Evolutionary conservation across 1,140 invertebrate genomes (phyloP).

Genomic region (Drosophila azteca): DNA sequence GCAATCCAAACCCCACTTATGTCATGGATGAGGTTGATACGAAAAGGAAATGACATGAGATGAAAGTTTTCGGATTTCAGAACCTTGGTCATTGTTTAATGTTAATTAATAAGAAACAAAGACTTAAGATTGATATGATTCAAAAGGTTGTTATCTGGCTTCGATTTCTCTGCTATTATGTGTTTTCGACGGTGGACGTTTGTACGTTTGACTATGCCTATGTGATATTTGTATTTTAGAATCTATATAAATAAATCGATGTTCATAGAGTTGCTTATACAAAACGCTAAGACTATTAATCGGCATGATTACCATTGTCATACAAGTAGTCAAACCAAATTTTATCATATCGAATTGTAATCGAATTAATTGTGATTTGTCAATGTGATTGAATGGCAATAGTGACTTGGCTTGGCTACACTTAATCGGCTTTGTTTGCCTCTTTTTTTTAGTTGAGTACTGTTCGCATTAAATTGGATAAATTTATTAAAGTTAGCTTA

Average conservation of each 20-base stretch:
- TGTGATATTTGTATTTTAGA: constrained; percentile 5
- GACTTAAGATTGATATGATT: no score
- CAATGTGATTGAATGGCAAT: constrained; percentile 18
- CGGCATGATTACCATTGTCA: constrained; percentile 83
- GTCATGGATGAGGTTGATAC: no score
- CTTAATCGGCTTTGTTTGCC: constrained; percentile 7
- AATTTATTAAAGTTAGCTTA: constrained; percentile 35
- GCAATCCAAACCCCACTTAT: no score
- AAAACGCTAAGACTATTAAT: constrained; percentile 34
- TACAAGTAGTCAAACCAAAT: constrained; percentile 68
- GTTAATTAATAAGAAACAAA: no score
- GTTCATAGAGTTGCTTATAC: not conserved
- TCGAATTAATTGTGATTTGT: constrained; percentile 70
- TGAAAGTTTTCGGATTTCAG: constrained; percentile 2
- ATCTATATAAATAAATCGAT: not conserved
- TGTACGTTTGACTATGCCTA: not conserved
- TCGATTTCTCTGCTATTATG: no score
- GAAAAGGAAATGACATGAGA: no score
- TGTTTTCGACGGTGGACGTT: no score
- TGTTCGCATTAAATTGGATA: constrained; percentile 34
- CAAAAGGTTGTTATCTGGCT: no score
- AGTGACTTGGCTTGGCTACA: constrained; percentile 21
- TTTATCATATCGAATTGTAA: constrained; percentile 56
- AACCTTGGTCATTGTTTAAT: constrained; percentile 26
- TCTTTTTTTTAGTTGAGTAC: constrained; percentile 2